Evolutionary conservation across 2,888 invertebrate genomes (phyloP), one percentile per base, ranked within the genome.

Genomic region (Pocota personata): DNA sequence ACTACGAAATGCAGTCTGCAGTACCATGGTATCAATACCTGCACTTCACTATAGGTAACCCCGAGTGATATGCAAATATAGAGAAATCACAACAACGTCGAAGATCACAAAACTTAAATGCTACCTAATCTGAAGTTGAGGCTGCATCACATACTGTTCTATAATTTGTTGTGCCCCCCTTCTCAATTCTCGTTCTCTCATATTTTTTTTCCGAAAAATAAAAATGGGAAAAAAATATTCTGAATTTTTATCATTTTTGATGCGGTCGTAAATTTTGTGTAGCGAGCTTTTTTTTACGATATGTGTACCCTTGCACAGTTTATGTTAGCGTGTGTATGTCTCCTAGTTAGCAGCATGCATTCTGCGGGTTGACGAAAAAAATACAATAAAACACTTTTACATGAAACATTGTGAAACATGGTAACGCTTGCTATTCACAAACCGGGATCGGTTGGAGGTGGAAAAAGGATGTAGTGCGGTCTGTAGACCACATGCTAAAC

Each of bases 191-290:
- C 30, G 12, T 10, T 57, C 30, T 24, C 32, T 30, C 50, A 73
- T 37, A 30, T 55, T 55, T 55, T 52, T n/a, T 24, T 19, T 24
- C 24, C 24, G 1, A 12, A 21, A 16, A 48, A 52, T 4, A 40
- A 55, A 64, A 69, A 69, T 30, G 55, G 30, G 37, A 52, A 16
- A 37, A 55, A 55, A 50, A 16, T 37, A 67, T 67, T 67, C 48
- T 8, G 48, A 78, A 43, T 60, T 71, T 62, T 78, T 78, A 78
- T 78, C 78, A 78, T 78, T 78, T 78, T 71, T 78, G 78, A 78
- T 78, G 69, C 62, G 69, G 78, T 78, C 69, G 69, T 78, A 78
- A 78, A 78, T 78, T 62, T 21, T 35, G 35, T 62, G 27, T 43
- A 71, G 14, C 60, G 16, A 78, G 55, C 69, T 78, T 52, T 62